A percentile compares a stretch with the other conserved stretches of the same genome.
Evolutionary conservation across 64 coral and sea anemone genomes (phyloP).

Genomic region (Platygyra sinensis): DNA sequence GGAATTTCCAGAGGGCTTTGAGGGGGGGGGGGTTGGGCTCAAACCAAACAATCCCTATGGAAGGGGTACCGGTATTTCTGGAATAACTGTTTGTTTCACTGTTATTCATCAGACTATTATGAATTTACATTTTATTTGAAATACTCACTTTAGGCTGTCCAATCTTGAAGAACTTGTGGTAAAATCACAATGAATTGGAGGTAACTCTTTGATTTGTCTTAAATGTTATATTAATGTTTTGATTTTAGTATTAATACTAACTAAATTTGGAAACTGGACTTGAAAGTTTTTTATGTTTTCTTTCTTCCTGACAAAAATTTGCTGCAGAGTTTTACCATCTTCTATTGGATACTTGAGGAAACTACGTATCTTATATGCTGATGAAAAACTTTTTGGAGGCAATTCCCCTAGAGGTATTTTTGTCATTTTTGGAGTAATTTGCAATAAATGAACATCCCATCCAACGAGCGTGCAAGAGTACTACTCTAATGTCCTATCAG

Average conservation of each 20-base stretch:
- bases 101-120: background rate
- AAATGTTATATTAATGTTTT: too few species aligned
- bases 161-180: conserved; percentile 90
- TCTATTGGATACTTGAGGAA: conserved; percentile 82
- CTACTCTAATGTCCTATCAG: too few species aligned
- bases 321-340: conserved; percentile 73
- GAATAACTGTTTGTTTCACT: too few species aligned
- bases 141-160: conserved; percentile 64
- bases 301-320: background rate
- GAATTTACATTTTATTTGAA: background rate
- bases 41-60: too few species aligned
- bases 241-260: too few species aligned
- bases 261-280: too few species aligned
- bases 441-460: background rate
- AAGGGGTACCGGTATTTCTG: too few species aligned
- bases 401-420: conserved; percentile 84
- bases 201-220: conserved; percentile 18
- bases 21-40: too few species aligned
- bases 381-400: conserved; percentile 96
- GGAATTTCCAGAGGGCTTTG: too few species aligned
- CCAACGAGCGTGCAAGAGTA: too few species aligned
- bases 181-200: conserved; percentile 92
- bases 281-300: background rate
- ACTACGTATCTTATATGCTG: conserved; percentile 83
- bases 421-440: background rate